Base-by-base conservation (phyloP, 2,888 invertebrate genomes). In the Drosophila meridiana region DNA sequence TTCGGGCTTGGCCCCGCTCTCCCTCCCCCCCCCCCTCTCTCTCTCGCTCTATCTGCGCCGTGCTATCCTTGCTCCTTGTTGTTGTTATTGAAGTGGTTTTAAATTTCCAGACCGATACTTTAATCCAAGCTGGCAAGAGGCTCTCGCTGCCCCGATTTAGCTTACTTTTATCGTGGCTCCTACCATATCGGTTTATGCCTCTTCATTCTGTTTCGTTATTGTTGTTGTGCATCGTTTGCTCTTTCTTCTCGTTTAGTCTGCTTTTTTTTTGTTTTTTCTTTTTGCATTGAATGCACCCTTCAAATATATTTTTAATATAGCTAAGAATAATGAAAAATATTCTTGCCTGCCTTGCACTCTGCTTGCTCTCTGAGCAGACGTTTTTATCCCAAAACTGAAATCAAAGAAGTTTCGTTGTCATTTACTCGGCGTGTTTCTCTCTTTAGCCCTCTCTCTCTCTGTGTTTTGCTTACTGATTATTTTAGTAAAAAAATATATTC, bases 71-170 rank as follows among this genome's bases (percentile, higher is more conserved):
- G 57, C 50, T 40, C 32, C 43, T 32, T 61, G 55, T 60, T 73
- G 68, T 45, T 65, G 48, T 69, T 70, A 69, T 50, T 79, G 52
- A 73, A 69, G 67, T 62, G 86, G 83, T 83, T 83, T 83, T 74
- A 76, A 86, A 76, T 83, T 85, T 88, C 83, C 67, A 69, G 73
- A 52, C 71, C 65, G 69, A 88, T 76, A 76, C 80, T 76, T 88
- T 76, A 85, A 88, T 85, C 80, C 88, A 69, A 60, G 47, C 69
- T 50, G 53, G 69, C 66, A 66, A 80, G 72, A 53, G 56, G 76
- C 40, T 14, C 38, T 11, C 38, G 40, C 26, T 62, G 66, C 61
- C 57, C 61, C 76, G 60, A 74, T 66, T 63, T 67, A 62, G 76
- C 67, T 76, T 62, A 80, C 76, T 61, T 77, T 76, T 76, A 67